Evolutionary conservation across 1,140 invertebrate genomes (phyloP).

Genomic region (Diachasma alloeum): DNA sequence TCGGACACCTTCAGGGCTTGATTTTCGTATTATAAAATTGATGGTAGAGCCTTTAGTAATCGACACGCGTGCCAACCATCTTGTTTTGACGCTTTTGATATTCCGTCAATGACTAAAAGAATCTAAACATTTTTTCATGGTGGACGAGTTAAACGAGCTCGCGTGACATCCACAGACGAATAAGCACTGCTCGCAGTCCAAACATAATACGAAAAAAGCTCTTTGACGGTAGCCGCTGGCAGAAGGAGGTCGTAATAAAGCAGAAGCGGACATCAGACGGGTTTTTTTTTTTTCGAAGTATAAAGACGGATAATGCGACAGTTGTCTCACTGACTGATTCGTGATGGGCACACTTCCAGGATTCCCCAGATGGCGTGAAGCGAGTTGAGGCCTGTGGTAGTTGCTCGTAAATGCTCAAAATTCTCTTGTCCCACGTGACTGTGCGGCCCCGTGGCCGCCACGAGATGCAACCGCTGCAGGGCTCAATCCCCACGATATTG

Average conservation of each 20-base stretch:
- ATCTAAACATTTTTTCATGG: neutral
- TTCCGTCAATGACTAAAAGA: neutral
- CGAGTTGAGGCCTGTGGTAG: neutral
- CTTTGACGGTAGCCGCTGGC: slow-evolving; percentile 37
- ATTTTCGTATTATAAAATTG: neutral
- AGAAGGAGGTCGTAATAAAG: neutral
- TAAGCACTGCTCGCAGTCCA: slow-evolving; percentile 31
- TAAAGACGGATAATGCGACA: neutral
- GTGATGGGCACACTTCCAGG: neutral
- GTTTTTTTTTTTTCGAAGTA: neutral
- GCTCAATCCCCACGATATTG: neutral
- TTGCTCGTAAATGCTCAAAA: neutral
- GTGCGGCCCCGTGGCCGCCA: no score
- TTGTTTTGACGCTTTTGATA: neutral
- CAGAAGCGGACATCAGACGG: neutral
- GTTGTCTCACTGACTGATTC: slow-evolving; percentile 1
- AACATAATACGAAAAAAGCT: slow-evolving; percentile 30
- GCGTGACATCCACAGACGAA: slow-evolving; percentile 32
- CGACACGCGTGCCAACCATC: neutral
- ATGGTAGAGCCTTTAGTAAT: neutral
- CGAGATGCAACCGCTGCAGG: neutral
- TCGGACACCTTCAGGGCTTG: neutral
- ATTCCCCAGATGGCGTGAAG: neutral
- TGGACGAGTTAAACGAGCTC: slow-evolving; percentile 40
- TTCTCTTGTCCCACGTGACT: neutral